Evolutionary conservation across 1,140 invertebrate species (phyloP), one percentile per base, ranked within the genome.

Genomic region (Dendrolimus kikuchii): DNA sequence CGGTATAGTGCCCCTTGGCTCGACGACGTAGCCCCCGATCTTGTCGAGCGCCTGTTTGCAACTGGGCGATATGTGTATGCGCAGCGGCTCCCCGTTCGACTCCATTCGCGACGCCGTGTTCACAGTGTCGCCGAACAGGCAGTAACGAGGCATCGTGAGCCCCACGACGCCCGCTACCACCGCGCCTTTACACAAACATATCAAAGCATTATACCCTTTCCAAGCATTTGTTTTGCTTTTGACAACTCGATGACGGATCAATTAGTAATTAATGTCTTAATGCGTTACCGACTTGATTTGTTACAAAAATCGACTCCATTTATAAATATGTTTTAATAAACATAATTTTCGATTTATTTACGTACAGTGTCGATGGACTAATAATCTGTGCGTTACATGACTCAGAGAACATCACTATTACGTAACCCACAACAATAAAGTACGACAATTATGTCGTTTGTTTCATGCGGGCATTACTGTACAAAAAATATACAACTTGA

Each of bases 141-240:
- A 98, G 81, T 98, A 99, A 39, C 97, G 89, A 0, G 97, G 97
- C 97, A 99, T 98, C 7, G 96, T 98, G n/a, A 98, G 87, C 4
- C 97, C 97, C 2, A 99, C 97, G 37, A 99, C 97, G 42, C 97
- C 97, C 0, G 96, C 96, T 5, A 96, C 96, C 36, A 97, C 96
- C 38, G 95, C 94, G 43, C 95, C 96, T 95, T 52, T 10, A 53
- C 6, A 55, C 23, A 42, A 48, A 41, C 10, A 23, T 23, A 23
- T 1, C 23, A 23, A 3, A 23, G 23, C 1, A 23, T 23, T 23
- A 23, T 23, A 23, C 23, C 23, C 23, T 23, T 23, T 23, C 23
- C 23, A 23, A 23, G 23, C 23, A 23, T 23, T 23, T 23, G 23
- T 23, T 23, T 23, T 23, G 3, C 23, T 23, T 23, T 23, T 23